Evolutionary conservation across 2,888 invertebrate genomes (phyloP), one percentile per base, ranked within the genome.

Genomic region (Tetanocera ferruginea): DNA sequence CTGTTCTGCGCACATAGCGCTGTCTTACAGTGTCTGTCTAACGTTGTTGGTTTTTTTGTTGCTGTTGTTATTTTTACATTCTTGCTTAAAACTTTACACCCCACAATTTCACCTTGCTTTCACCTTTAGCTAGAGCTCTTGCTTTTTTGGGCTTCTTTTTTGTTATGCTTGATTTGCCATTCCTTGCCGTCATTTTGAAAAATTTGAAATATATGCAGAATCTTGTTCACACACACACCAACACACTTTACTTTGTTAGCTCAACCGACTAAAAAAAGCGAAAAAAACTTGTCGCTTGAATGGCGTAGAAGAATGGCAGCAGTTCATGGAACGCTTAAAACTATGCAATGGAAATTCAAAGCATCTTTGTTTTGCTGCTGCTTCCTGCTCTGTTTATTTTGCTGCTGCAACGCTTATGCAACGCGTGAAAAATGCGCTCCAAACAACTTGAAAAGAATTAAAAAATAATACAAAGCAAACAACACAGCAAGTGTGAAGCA

Each of bases 121-220:
- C 57, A 57, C 60, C 60, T 60, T 60, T 60, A 6, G 14, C 25
- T 14, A 14, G 2, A 25, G 28, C 28, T 60, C 2, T n/a, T 9
- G 2, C 5, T 14, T 60, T 60, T 3, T 25, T n/a, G n/a, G n/a
- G n/a, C n/a, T 60, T 60, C 11, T 14, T 60, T 28, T 14, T 14
- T 23, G 4, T 60, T 23, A 4, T 19, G 8, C 28, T 60, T 25
- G 8, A 2, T 25, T 60, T 25, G 25, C 25, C 60, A 19, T 60
- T 60, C 25, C 23, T 60, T 60, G 4, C 14, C 19, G 66, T 34
- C 34, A n/a, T 31, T 31, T 25, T 64, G 64, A 64, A 64, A 31
- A 64, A 64, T 64, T 31, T 31, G 64, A 64, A 31, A 64, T 31
- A 64, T 31, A 64, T 64, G 64, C 64, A 64, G 23, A 19, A 64